A percentile compares a stretch with the other conserved stretches of the same genome.
Conservation (phyloP, 2,113 vertebrate genomes). For the Chaetops frenatus region DNA sequence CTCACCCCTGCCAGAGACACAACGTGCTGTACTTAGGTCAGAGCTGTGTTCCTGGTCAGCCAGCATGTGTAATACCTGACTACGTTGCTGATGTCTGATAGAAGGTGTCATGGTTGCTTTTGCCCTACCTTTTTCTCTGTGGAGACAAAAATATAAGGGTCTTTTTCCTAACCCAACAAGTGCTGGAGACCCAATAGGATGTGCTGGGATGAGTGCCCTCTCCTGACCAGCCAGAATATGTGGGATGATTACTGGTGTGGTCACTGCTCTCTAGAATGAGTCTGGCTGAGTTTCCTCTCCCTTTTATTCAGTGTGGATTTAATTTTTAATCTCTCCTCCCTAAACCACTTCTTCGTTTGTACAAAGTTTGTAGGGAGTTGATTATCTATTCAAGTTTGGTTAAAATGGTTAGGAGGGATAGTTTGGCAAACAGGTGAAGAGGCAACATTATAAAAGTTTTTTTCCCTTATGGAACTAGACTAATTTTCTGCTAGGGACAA, state of each 20-base stretch:
- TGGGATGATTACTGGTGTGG: not conserved
- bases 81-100: not conserved
- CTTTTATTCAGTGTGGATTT: not conserved
- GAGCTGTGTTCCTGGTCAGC: not conserved
- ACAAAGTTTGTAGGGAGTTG: not conserved
- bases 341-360: not conserved
- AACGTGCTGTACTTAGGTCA: not conserved
- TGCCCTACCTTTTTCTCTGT: not conserved
- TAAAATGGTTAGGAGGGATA: not conserved
- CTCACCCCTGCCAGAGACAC: not conserved
- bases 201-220: not conserved
- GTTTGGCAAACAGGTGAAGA: not conserved
- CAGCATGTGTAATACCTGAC: not conserved
- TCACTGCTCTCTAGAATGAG: not conserved
- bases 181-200: not conserved
- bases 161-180: not conserved
- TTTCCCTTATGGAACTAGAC: not conserved
- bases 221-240: not conserved
- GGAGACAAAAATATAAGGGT: not conserved
- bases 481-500: not conserved
- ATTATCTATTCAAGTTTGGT: not conserved
- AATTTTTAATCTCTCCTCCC: not conserved
- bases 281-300: not conserved
- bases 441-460: not conserved
- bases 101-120: not conserved